Conservation (phyloP, 2,113 vertebrate species). For the Cyanoderma ruficeps region DNA sequence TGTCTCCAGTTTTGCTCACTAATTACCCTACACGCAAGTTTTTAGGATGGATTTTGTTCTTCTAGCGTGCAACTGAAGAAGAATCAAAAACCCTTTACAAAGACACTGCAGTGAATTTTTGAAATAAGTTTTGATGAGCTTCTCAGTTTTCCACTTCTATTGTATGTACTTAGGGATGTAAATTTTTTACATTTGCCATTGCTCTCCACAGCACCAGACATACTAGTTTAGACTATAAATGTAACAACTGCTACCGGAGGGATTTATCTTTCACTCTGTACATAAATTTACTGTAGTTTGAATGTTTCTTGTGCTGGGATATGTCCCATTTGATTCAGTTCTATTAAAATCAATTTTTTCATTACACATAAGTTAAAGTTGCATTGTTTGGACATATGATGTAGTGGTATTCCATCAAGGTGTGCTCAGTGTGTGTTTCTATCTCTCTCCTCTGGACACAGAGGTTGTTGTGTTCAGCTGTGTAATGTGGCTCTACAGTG, state of each 20-base stretch:
- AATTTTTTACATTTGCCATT: background rate
- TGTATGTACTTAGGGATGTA: background rate
- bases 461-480: background rate
- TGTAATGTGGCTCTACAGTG: background rate
- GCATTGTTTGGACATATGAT: background rate
- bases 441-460: background rate
- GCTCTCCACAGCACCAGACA: background rate
- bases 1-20: background rate
- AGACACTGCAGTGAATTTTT: background rate
- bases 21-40: background rate
- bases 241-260: background rate
- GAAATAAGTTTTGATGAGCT: background rate
- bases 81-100: background rate
- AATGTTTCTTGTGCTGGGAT: background rate
- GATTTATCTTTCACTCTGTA: background rate
- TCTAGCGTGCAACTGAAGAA: background rate
- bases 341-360: background rate
- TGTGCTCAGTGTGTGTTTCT: background rate
- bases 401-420: background rate
- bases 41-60: background rate
- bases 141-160: background rate
- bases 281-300: background rate
- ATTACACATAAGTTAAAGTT: background rate
- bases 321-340: background rate
- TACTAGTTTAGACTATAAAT: background rate